Base-by-base conservation (phyloP, 2,888 invertebrate genomes). In the Drosophila nr. fundita region DNA sequence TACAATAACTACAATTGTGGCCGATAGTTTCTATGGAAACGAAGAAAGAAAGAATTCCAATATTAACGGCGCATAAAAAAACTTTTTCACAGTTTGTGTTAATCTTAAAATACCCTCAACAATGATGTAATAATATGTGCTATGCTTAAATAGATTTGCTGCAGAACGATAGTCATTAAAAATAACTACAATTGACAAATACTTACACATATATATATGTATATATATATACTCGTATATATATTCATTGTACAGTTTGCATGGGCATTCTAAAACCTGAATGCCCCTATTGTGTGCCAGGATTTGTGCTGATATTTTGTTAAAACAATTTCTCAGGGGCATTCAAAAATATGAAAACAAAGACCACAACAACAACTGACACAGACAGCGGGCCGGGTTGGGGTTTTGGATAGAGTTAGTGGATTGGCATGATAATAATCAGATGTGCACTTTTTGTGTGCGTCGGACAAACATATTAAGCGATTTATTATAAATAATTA, bases 401-500 rank as follows among this genome's bases (percentile, higher is more conserved):
- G 4, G 10, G 15, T 18, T 27, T 3, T 27, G 11, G 11, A 7
- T 1, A 7, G 7, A n/a, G 29, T 21, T 21, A 21, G 11, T 21
- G 50, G 21, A 3, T 45, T 50, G 61, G 50, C 48, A 59, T 54
- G 15, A 21, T 76, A 30, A n/a, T 77, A 64, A 77, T 65, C 50
- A 73, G 30, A 42, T 73, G 58, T 49, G 36, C 30, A 38, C 18
- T 34, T 21, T 36, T 38, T 63, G 53, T 71, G 65, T 71, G 73
- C 58, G 54, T 45, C 40, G 73, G 79, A 55, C 70, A 79, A 70
- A 73, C 76, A 85, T 73, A 73, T 73, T 82, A 73, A 68, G 68
- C 80, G 68, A 76, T 76, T 86, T 78, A 75, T 78, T 76, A 73
- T 76, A 74, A 78, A 82, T 82, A 80, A 82, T 82, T 80, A 71